Evolutionary conservation across 2,797 vertebrate species (phyloP), one percentile per base, ranked within the genome.

Genomic region (Danio choprae): DNA sequence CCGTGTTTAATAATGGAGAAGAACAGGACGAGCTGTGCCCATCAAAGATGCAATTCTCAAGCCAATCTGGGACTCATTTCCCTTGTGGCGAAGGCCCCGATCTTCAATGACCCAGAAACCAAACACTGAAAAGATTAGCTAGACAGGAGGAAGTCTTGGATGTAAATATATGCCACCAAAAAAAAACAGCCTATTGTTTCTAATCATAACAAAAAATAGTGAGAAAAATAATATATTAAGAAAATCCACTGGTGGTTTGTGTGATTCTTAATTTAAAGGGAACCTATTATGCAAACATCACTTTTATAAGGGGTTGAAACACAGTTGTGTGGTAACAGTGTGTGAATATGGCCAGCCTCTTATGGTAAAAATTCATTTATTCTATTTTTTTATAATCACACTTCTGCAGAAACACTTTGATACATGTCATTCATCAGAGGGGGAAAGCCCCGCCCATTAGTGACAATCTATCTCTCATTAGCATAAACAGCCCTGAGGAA

Each of bases 101-200:
- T 64, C 59, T 65, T 46, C 50, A 77, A 62, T 36, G 67, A 63
- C 65, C 80, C 50, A 72, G n/a, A 81, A 81, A 71, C 16, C 48
- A 40, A 63, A 55, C 20, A 46, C 20, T 44, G 38, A 20, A 41
- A 44, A 44, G 40, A 50, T 55, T 18, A 73, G 10, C 22, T 13
- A 50, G 18, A 41, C 55, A 51, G 64, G 56, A 38, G 58, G 6
- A 62, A 48, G 29, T 18, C 65, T 69, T 38, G 43, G 43, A 50
- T 70, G 55, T 38, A 50, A 11, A 58, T 60, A 50, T 46, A 44
- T 44, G 22, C 20, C 3, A 4, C 36, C 29, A 10, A 18, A 53
- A 74, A 10, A 18, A 53, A 74, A 74, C 11, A 4, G 22, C 71
- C 6, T 4, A 7, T 2, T 3, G 10, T 46, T 74, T 29, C 43